Evolutionary conservation across 2,797 vertebrate species (phyloP).

Genomic region (Scleropages formosus): DNA sequence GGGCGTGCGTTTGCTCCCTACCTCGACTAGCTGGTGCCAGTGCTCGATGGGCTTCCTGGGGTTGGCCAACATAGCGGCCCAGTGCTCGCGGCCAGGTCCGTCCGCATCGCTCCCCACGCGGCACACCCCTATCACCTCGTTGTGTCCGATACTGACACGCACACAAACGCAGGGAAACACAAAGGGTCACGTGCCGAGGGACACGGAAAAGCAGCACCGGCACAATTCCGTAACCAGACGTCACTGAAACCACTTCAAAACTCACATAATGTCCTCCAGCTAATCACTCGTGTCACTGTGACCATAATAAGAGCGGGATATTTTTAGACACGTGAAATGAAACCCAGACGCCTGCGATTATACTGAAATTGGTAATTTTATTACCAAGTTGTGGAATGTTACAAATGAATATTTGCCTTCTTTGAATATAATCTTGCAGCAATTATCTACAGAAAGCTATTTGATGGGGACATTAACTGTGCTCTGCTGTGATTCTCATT

Average conservation of each 20-base stretch:
- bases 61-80: conserved; percentile 89
- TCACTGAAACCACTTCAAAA: neutral
- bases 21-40: conserved; percentile 92
- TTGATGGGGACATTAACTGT: conserved; percentile 12
- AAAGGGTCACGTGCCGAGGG: too few relatives aligned
- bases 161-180: neutral
- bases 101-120: conserved; percentile 85
- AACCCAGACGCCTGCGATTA: conserved; percentile 7
- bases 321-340: conserved; percentile 13
- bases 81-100: conserved; percentile 86
- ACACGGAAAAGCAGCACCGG: neutral
- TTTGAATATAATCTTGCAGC: conserved; percentile 9
- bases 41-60: conserved; percentile 91
- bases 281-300: neutral
- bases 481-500: conserved; percentile 5
- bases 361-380: conserved; percentile 8
- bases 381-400: conserved; percentile 7
- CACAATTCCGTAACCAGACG: neutral
- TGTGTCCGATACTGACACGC: conserved; percentile 85
- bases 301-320: conserved; percentile 10
- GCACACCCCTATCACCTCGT: conserved; percentile 93
- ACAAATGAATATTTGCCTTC: neutral
- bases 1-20: conserved; percentile 48
- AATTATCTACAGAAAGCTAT: conserved; percentile 10
- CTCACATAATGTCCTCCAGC: conserved; percentile 8